Conservation (phyloP, 2,113 vertebrate genomes). For the Upupa epops region DNA sequence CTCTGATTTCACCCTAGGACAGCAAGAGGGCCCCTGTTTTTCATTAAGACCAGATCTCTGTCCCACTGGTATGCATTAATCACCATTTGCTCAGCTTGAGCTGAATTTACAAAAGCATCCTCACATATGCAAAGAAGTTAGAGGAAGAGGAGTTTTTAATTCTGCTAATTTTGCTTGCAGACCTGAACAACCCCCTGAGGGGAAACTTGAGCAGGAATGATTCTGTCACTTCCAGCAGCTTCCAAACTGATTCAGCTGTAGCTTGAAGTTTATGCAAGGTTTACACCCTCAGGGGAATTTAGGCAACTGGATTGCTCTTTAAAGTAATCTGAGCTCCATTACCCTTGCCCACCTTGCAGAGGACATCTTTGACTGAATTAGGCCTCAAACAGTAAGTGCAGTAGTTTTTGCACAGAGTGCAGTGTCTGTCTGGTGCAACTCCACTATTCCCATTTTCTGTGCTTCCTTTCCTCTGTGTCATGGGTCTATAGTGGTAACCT, state of each 20-base stretch:
- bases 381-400: accelerated
- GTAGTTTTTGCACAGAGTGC: neutral
- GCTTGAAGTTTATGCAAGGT: neutral
- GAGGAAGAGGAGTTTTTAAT: neutral
- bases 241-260: neutral
- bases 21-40: no score
- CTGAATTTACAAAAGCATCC: neutral
- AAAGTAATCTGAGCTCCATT: neutral
- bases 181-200: neutral
- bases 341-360: neutral
- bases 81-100: neutral
- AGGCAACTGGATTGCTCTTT: neutral
- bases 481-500: no score
- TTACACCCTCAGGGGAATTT: neutral
- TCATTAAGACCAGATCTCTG: no score
- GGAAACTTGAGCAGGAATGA: accelerated
- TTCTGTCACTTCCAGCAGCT: neutral
- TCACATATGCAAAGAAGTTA: neutral
- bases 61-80: no score
- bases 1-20: no score
- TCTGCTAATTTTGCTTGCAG: accelerated
- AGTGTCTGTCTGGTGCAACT: neutral
- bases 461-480: accelerated
- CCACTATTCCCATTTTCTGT: accelerated
- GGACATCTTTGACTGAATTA: neutral